Conservation (phyloP, 2,113 vertebrate genomes). For the Dromiciops gliroides region DNA sequence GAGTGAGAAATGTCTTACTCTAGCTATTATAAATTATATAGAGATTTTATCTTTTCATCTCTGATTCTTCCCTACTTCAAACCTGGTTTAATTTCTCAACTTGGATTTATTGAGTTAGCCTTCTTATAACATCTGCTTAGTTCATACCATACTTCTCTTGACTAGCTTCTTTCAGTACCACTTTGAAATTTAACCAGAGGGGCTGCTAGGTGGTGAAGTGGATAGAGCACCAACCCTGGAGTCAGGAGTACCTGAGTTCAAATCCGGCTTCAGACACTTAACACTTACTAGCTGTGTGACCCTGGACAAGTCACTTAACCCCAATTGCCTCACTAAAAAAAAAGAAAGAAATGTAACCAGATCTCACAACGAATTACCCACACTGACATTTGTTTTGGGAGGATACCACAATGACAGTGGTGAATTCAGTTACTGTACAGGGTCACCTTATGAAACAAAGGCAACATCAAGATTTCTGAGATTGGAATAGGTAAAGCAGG, state of each 20-base stretch:
- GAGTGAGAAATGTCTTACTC: background rate
- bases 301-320: too few species aligned
- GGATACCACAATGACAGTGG: background rate
- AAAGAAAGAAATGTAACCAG: too few species aligned
- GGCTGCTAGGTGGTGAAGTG: too few species aligned
- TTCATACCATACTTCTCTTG: background rate
- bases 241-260: too few species aligned
- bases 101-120: background rate
- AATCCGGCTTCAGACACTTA: too few species aligned
- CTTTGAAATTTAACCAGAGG: background rate
- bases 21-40: background rate
- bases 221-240: too few species aligned
- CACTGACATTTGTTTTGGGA: background rate
- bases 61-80: background rate
- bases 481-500: background rate
- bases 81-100: background rate
- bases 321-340: too few species aligned
- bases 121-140: background rate
- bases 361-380: background rate
- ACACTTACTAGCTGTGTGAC: too few species aligned
- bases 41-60: background rate
- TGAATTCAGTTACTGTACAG: background rate
- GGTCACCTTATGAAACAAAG: background rate
- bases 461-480: background rate
- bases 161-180: background rate